Conservation (phyloP, 2,797 vertebrate genomes). For the Leptoclinus maculatus region DNA sequence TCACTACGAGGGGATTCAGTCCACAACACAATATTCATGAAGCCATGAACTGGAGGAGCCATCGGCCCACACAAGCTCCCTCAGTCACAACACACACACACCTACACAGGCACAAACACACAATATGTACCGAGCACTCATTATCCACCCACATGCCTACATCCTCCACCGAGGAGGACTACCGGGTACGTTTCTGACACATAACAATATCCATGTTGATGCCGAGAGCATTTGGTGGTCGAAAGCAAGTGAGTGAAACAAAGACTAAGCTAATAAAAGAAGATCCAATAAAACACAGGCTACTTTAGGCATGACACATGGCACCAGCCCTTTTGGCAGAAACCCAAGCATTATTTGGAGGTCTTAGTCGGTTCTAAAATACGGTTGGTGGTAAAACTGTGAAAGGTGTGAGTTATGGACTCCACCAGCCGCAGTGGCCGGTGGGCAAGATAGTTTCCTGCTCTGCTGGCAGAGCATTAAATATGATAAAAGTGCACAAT, state of each 20-base stretch:
- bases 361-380: conserved; percentile 45
- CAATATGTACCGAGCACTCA: conserved; percentile 65
- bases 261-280: conserved; percentile 68
- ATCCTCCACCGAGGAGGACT: conserved; percentile 67
- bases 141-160: conserved; percentile 75
- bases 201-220: conserved; percentile 71
- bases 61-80: conserved; percentile 68
- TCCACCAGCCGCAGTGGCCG: conserved; percentile 32
- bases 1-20: conserved; percentile 59
- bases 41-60: conserved; percentile 73
- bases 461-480: conserved; percentile 38
- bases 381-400: conserved; percentile 41
- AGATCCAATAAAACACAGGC: conserved; percentile 51
- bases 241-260: conserved; percentile 68
- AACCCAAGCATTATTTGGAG: conserved; percentile 43
- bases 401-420: conserved; percentile 39
- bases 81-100: conserved; percentile 52
- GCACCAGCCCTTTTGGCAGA: conserved; percentile 38
- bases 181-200: conserved; percentile 65
- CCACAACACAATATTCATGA: conserved; percentile 75
- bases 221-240: conserved; percentile 57
- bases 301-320: conserved; percentile 60
- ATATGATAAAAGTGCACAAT: conserved; percentile 39
- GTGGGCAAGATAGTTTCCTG: conserved; percentile 46
- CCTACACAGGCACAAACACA: conserved; percentile 35